Evolutionary conservation across 30 jellyfish, hydroid and myxozoan species (phyloP), one percentile per base, ranked within the genome.

Genomic region (Aurelia sp.): DNA sequence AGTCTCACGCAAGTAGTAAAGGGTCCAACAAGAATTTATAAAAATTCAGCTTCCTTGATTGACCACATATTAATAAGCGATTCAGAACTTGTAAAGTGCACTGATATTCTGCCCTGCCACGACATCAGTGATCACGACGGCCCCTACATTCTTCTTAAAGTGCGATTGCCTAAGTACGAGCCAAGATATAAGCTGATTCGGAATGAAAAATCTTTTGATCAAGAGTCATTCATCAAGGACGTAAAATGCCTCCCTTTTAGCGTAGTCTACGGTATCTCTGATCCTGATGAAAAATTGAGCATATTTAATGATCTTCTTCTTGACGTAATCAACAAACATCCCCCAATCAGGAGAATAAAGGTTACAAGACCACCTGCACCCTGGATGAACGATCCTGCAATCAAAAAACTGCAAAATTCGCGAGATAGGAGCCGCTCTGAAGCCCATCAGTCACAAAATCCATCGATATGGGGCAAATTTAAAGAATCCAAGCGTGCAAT

Each of bases 301-400:
- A 81, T 82, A 15, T 61, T 71, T 65, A 82, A 82, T 71, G 62
- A 48, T n/a, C 78, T 60, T 18, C 72, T 71, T 27, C 33, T 27
- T 27, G 33, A 27, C 33, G 33, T 27, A 27, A 27, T 27, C 33
- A 27, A 27, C 33, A 48, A 41, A 13, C 92, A 70, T 57, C 85
- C 78, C 58, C 86, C 89, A 22, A 17, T 16, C 55, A 69, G 60
- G 60, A 23, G 79, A 82, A 82, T 71, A 6, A 69, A 71, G 50
- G 78, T 71, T 4, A 82, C 92, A 6, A 68, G 92, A 53, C 79
- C 92, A 52, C 89, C 92, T 17, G 92, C 92, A 50, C 87, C 87
- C 20, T 69, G 81, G 92, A 82, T 82, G 87, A 70, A 57, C 12
- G 79, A 82, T 61, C 86, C 78, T 19, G 76, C 5, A 23, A 82